A percentile compares a stretch with the other conserved stretches of the same genome.
Evolutionary conservation across 2,113 vertebrate species (phyloP).

Genomic region (Herpetotheres cachinnans): DNA sequence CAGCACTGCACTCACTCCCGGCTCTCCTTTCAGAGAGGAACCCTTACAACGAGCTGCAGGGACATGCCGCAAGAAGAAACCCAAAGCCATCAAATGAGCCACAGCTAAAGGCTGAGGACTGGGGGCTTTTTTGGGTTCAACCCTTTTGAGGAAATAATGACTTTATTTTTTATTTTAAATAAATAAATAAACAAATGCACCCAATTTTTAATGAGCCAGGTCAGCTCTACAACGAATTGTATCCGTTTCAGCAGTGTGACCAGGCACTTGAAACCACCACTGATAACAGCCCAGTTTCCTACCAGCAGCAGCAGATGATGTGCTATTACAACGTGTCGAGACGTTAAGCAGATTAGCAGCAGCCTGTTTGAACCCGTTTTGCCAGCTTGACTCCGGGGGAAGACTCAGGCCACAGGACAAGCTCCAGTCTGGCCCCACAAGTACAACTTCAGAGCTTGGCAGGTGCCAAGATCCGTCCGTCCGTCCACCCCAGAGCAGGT

Average conservation of each 20-base stretch:
- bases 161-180: background rate
- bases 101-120: background rate
- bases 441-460: background rate
- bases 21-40: background rate
- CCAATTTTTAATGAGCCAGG: background rate
- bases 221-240: background rate
- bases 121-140: background rate
- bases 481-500: background rate
- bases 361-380: constrained; percentile 36
- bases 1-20: accelerated
- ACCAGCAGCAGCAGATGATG: background rate
- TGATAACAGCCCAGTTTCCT: background rate
- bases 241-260: background rate
- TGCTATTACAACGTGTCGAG: background rate
- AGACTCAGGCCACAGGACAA: background rate
- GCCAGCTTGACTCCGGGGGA: background rate
- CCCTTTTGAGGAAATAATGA: background rate
- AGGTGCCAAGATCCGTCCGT: background rate
- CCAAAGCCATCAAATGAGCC: background rate
- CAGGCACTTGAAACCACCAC: background rate
- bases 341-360: constrained; percentile 40
- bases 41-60: background rate
- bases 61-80: background rate
- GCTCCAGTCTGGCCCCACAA: background rate
- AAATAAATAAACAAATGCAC: background rate